phyloP scores from a whole-genome alignment of 1,140 invertebrate genomes.

The Neoseiulus cucumeris region DNA sequence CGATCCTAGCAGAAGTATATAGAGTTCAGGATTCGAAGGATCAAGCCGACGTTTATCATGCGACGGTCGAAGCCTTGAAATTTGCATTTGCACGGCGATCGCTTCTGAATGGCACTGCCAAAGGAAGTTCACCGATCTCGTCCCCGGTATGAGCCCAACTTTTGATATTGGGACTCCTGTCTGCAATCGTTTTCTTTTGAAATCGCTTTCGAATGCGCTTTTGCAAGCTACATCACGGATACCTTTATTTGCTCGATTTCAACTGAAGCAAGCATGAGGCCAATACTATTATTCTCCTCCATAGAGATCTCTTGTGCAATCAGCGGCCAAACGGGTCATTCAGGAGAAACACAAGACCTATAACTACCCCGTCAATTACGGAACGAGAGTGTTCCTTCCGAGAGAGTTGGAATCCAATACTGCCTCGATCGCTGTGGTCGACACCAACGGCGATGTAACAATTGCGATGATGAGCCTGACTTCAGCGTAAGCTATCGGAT shows the following conservation, averaged over 20 bases:
- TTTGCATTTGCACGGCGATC: background rate
- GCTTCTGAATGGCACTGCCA: background rate
- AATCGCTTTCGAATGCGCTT: no score
- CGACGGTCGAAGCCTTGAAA: background rate
- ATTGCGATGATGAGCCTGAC: background rate
- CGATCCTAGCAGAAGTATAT: background rate
- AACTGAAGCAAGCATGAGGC: no score
- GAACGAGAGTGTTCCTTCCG: background rate
- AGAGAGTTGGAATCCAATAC: background rate
- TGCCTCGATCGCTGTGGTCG: background rate
- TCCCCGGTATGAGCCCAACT: no score
- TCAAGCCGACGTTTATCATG: background rate
- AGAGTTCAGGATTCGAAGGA: background rate
- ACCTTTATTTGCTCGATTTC: no score
- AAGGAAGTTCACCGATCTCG: no score
- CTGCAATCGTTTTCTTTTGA: no score
- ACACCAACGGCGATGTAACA: background rate
- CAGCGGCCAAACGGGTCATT: background rate
- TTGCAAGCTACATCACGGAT: no score
- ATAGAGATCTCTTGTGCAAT: background rate
- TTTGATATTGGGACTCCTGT: no score
- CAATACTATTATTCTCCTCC: background rate
- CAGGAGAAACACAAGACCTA: background rate
- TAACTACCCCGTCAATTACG: background rate
- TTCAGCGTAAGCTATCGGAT: background rate